These are phyloP conservation scores for Vipera ursinii DNA, from an alignment of 2,797 vertebrate genomes.

Conservation along the genomic window DNA sequence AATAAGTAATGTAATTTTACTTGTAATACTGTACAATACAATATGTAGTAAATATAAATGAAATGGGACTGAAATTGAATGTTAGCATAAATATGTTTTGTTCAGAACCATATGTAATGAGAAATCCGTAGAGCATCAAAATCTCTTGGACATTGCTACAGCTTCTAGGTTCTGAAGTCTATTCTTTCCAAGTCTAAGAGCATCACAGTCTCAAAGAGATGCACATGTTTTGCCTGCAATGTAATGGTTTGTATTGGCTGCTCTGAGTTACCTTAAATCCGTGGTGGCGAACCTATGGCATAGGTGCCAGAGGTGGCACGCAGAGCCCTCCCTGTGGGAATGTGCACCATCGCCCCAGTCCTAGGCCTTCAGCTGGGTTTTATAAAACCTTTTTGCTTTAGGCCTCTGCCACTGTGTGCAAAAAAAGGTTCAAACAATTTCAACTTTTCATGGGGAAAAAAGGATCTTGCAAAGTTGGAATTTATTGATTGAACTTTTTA, in stretches of 20 bases:
- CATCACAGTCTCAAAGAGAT: background rate
- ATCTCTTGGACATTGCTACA: background rate
- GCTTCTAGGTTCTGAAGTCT: background rate
- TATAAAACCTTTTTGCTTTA: too few relatives aligned
- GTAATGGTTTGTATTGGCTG: background rate
- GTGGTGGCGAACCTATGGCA: too few relatives aligned
- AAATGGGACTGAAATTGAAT: background rate
- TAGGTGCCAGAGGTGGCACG: too few relatives aligned
- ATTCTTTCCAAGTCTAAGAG: background rate
- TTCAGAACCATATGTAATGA: background rate
- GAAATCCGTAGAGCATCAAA: background rate
- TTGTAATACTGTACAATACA: conserved; percentile 42
- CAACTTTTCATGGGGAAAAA: too few relatives aligned
- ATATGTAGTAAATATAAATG: conserved; percentile 60
- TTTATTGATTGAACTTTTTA: too few relatives aligned
- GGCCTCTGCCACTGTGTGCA: too few relatives aligned
- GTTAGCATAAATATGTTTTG: background rate
- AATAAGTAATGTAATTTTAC: conserved; percentile 14
- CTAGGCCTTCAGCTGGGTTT: too few relatives aligned
- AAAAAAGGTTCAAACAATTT: too few relatives aligned
- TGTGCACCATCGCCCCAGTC: too few relatives aligned
- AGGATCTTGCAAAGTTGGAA: too few relatives aligned
- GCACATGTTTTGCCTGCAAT: background rate
- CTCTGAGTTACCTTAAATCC: background rate
- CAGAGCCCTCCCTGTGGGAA: too few relatives aligned